Percentiles rank a stretch among this genome's conserved stretches.
phyloP scores from a whole-genome alignment of 2,113 vertebrate species.

The Morone saxatilis region DNA sequence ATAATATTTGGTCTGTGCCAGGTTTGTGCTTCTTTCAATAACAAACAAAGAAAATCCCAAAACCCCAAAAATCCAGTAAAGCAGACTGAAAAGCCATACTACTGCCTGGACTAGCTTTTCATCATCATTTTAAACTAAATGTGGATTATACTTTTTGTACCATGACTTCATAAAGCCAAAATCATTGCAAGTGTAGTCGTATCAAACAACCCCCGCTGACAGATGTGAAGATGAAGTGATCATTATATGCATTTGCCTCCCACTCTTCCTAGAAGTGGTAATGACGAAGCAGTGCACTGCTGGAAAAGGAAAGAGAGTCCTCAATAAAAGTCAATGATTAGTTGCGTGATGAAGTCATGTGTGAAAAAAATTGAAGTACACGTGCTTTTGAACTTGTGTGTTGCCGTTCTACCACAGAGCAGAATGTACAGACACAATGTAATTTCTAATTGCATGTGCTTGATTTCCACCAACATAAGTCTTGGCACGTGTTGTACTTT shows the following conservation, averaged over 20 bases:
- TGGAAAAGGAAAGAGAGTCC: conserved; percentile 17
- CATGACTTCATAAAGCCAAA: conserved; percentile 16
- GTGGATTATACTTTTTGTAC: neutral
- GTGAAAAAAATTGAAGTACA: neutral
- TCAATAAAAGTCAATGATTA: conserved; percentile 33
- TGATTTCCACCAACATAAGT: neutral
- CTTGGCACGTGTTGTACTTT: neutral
- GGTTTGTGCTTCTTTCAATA: conserved; percentile 6
- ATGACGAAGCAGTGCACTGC: conserved; percentile 30
- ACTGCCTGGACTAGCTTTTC: neutral
- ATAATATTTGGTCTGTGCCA: neutral
- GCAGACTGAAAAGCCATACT: neutral
- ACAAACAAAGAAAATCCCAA: neutral
- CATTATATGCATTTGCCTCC: conserved; percentile 37
- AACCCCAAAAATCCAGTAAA: neutral
- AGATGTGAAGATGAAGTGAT: conserved; percentile 49
- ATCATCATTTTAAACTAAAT: conserved; percentile 1
- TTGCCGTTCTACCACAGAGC: neutral
- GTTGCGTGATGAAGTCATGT: conserved; percentile 16
- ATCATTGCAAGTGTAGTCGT: conserved; percentile 18
- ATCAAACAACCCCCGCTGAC: conserved; percentile 47
- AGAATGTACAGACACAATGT: neutral
- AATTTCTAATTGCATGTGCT: neutral
- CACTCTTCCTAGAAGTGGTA: conserved; percentile 37
- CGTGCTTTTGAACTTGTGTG: neutral